Conservation (phyloP, 2,888 invertebrate genomes). For the Pandemis heparana region DNA sequence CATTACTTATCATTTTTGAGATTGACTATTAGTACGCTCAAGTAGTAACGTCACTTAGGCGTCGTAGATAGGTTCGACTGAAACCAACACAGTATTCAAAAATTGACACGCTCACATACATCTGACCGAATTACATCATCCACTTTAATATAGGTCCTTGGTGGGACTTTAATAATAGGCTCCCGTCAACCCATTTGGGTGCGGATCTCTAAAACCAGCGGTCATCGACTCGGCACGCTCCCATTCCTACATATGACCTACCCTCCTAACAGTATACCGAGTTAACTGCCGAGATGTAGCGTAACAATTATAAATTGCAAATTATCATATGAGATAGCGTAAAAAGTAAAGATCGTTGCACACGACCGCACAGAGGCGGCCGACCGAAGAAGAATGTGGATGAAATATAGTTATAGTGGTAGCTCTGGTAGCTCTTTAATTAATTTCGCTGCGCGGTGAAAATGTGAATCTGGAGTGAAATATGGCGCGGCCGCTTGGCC, state of each 20-base stretch:
- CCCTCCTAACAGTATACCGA: slow-evolving; percentile 54
- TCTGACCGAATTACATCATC: too few relatives aligned
- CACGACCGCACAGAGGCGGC: slow-evolving; percentile 59
- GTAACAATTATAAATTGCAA: slow-evolving; percentile 63
- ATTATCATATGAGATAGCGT: slow-evolving; percentile 52
- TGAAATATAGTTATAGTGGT: slow-evolving; percentile 40
- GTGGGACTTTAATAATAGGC: too few relatives aligned
- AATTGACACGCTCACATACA: too few relatives aligned
- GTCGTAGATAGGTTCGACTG: too few relatives aligned
- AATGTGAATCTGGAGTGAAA: slow-evolving; percentile 39
- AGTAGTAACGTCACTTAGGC: too few relatives aligned
- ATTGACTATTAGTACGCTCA: too few relatives aligned
- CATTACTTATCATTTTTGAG: too few relatives aligned
- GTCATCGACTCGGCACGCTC: slow-evolving; percentile 60
- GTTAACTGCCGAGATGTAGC: slow-evolving; percentile 53
- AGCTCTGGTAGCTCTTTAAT: slow-evolving; percentile 28
- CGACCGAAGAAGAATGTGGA: slow-evolving; percentile 41
- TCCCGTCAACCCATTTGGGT: neutral
- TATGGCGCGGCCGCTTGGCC: slow-evolving; percentile 24
- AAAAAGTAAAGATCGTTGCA: slow-evolving; percentile 63
- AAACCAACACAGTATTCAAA: too few relatives aligned
- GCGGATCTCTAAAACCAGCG: slow-evolving; percentile 39
- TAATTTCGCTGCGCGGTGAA: slow-evolving; percentile 42
- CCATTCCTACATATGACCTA: slow-evolving; percentile 62
- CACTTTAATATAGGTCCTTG: too few relatives aligned